Base-by-base conservation (phyloP, 2,113 vertebrate species). In the Phylloscopus trochiloides region DNA sequence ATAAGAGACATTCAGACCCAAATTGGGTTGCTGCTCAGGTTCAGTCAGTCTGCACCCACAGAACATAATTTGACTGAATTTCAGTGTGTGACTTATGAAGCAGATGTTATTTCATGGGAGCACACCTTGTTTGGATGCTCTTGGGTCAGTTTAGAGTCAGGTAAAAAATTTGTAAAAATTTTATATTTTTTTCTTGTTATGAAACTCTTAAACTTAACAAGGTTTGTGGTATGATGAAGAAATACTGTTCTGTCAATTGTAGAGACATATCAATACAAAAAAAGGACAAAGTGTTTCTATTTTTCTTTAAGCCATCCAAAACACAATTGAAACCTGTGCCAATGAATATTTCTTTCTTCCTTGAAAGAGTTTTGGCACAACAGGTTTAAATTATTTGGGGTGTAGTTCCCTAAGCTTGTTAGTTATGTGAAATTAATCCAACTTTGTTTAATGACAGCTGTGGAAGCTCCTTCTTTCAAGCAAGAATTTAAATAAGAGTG, bases 191-290 rank as follows among this genome's bases (percentile, higher is more conserved):
- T 51, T 62, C 34, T 34, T 86, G 8, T 62, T 61, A n/a, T 38
- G 19, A n/a, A 70, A 29, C 8, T 59, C 9, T 55, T 58, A 18
- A 71, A 36, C 5, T 85, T 36, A 5, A 21, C 5, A 8, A 14
- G 1, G 9, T 32, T 36, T 52, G 12, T 43, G 7, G 2, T 91
- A 6, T 43, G 43, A 48, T 25, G 9, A 43, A 68, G 31, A 67
- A 89, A n/a, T 24, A 4, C 15, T 58, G 2, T 58, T 77, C 34
- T 67, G 38, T 54, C 36, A 65, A 8, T 7, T 26, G 8, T 54
- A 19, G 47, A 54, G 34, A 6, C 1, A 3, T 7, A 3, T 13
- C 0, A 1, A 6, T 43, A 10, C 14, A n/a, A n/a, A n/a, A 48
- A 63, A 57, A 45, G 4, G 5, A 62, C 6, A 6, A 38, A 25